These are phyloP conservation scores for Agelaius phoeniceus DNA, from an alignment of 2,113 vertebrate genomes.

Conservation along the genomic window DNA sequence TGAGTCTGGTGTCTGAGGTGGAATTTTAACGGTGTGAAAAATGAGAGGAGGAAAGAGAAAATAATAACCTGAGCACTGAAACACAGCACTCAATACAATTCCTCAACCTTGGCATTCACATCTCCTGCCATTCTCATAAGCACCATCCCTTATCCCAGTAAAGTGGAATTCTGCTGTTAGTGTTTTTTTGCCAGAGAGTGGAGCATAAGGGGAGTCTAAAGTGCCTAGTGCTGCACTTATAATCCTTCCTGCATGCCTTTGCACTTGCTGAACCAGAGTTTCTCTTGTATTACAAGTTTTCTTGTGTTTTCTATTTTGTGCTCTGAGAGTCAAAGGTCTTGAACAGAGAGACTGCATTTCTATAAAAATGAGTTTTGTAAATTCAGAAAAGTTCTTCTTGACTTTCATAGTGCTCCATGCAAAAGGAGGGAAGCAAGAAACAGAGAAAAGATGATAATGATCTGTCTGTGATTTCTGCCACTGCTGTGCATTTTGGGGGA, in stretches of 20 bases:
- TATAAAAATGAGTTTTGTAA: background rate
- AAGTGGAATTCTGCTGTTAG: background rate
- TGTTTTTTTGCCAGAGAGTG: background rate
- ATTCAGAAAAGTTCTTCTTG: background rate
- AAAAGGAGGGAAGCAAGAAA: background rate
- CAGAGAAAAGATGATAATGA: background rate
- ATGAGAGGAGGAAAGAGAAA: background rate
- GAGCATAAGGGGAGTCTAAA: background rate
- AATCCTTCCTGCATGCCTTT: background rate
- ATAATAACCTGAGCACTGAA: background rate
- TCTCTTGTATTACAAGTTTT: background rate
- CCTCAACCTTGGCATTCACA: background rate
- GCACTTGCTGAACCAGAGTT: background rate
- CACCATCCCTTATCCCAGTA: background rate
- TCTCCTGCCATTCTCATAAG: background rate
- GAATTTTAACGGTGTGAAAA: conserved; percentile 69
- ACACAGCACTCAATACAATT: background rate
- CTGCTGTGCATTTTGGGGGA: background rate
- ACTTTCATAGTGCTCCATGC: background rate
- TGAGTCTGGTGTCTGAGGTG: conserved; percentile 23
- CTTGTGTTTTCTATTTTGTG: background rate
- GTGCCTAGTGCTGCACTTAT: background rate
- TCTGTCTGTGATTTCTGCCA: conserved; percentile 6
- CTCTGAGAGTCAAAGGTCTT: background rate
- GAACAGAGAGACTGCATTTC: background rate